A percentile compares a stretch with the other conserved stretches of the same genome.
Conservation (phyloP, 1,140 invertebrate genomes). For the Drosophila teissieri region DNA sequence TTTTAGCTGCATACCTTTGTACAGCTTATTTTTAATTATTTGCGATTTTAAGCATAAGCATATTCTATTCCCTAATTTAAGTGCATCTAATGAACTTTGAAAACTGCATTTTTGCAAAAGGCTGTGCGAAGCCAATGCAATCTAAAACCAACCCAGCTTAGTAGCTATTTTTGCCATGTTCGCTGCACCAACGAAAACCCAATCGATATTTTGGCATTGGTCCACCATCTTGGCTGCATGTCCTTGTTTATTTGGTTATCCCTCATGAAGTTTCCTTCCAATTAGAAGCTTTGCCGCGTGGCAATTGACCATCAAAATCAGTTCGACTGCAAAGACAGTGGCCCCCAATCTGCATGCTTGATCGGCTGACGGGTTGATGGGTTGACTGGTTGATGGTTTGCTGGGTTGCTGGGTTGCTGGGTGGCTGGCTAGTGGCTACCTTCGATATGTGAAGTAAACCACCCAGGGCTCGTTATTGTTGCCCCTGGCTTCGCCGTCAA, state of each 20-base stretch:
- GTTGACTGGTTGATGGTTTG: background rate
- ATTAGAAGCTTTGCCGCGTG: constrained; percentile 74
- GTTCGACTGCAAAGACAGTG: constrained; percentile 42
- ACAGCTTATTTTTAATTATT: no score
- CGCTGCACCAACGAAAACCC: constrained; percentile 3
- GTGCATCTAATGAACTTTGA: background rate
- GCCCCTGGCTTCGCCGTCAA: constrained; percentile 76
- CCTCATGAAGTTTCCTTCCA: constrained; percentile 53
- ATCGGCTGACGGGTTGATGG: background rate
- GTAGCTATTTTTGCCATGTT: constrained; percentile 6
- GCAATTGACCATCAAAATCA: constrained; percentile 78
- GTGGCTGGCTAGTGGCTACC: background rate
- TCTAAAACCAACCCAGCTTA: constrained; percentile 12
- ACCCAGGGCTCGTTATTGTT: constrained; percentile 74
- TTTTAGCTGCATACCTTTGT: no score
- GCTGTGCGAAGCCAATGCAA: constrained; percentile 1
- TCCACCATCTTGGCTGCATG: constrained; percentile 10
- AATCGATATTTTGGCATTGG: constrained; percentile 34
- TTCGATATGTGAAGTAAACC: constrained; percentile 13
- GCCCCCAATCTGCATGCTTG: constrained; percentile 22
- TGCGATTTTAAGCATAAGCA: background rate
- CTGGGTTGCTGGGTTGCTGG: background rate
- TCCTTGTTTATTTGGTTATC: constrained; percentile 28
- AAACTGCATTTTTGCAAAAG: constrained; percentile 12
- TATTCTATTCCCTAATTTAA: no score